Evolutionary conservation across 2,113 vertebrate species (phyloP).

Genomic region (Dicaeum eximium): DNA sequence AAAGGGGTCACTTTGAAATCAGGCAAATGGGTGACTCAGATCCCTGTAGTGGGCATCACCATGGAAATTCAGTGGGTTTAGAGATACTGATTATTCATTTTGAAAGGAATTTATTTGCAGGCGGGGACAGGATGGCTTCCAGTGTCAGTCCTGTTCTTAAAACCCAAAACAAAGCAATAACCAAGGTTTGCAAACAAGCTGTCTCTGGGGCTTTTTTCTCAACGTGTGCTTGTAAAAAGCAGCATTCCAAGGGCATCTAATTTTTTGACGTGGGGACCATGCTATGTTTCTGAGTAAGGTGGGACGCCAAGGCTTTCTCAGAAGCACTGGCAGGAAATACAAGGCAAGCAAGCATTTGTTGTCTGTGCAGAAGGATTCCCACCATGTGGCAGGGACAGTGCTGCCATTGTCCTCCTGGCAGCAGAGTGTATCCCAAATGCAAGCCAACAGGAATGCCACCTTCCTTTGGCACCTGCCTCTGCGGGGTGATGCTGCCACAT

Average conservation of each 20-base stretch:
- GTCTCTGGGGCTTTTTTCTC: background rate
- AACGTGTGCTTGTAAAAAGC: rapidly evolving
- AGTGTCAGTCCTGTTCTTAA: background rate
- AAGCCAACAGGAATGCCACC: background rate
- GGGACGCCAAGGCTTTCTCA: background rate
- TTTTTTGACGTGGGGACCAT: background rate
- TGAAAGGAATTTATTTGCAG: background rate
- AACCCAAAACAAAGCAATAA: background rate
- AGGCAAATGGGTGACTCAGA: background rate
- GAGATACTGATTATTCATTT: background rate
- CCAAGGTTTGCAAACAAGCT: background rate
- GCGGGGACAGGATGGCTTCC: background rate
- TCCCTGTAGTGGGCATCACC: rapidly evolving
- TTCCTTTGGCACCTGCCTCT: background rate
- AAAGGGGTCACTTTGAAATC: background rate
- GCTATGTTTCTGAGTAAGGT: background rate
- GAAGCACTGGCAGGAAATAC: background rate
- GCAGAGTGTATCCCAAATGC: background rate
- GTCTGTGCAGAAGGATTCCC: background rate
- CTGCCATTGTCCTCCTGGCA: background rate
- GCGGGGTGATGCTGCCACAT: background rate
- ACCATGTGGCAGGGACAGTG: background rate
- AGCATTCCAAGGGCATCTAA: background rate
- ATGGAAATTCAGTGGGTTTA: background rate
- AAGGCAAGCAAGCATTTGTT: background rate